Evolutionary conservation across 2,113 vertebrate species (phyloP).

Genomic region (Sturnus vulgaris): DNA sequence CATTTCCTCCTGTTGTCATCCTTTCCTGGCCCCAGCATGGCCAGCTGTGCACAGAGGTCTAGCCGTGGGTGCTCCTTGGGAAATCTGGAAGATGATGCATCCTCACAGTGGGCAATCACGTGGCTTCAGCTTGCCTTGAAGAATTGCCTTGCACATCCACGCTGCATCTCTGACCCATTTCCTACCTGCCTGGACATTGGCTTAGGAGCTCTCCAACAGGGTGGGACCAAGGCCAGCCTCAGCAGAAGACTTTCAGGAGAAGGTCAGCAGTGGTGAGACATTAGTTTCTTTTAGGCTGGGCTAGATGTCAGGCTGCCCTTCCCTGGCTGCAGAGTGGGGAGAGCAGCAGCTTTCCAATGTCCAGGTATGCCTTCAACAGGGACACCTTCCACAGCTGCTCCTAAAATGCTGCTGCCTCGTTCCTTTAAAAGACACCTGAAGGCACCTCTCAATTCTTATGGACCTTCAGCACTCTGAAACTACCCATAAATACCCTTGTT

Average conservation of each 20-base stretch:
- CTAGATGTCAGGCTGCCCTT: background rate
- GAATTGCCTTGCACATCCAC: background rate
- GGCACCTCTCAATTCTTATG: background rate
- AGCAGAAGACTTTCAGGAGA: background rate
- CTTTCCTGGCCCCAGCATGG: background rate
- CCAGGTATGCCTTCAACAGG: background rate
- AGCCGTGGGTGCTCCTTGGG: background rate
- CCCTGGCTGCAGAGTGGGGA: background rate
- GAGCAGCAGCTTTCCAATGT: background rate
- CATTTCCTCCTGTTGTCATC: background rate
- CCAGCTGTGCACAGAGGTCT: background rate
- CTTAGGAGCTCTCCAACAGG: background rate
- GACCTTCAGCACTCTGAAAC: background rate
- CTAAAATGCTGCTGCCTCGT: background rate
- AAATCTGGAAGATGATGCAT: background rate
- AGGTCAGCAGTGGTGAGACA: background rate
- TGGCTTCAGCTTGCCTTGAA: background rate
- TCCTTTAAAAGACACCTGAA: background rate
- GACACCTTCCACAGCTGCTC: background rate
- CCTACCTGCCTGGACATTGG: background rate
- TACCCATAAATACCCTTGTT: conserved; percentile 55
- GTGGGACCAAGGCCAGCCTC: background rate
- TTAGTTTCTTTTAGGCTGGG: background rate
- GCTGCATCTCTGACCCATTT: background rate
- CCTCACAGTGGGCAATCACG: background rate